phyloP scores from a whole-genome alignment of 2,888 invertebrate species.

The Galerucella nymphaeae region DNA sequence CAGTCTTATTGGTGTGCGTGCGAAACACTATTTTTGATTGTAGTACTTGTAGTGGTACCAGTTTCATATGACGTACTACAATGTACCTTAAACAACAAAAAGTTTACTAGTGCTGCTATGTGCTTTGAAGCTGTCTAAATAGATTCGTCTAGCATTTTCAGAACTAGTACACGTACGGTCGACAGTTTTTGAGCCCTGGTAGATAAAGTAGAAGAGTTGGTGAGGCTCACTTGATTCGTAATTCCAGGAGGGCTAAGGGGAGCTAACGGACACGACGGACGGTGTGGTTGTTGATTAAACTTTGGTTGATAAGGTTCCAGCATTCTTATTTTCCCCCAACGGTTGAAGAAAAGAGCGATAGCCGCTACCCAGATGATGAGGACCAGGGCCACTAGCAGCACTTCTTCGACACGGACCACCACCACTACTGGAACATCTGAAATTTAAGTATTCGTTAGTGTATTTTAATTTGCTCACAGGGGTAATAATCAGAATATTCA shows the following conservation, averaged over 20 bases:
- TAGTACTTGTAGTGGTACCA: too few species aligned
- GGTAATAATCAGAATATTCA: too few species aligned
- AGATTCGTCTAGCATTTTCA: constrained; percentile 7
- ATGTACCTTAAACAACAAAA: neutral
- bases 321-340: constrained; percentile 95
- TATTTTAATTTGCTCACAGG: neutral
- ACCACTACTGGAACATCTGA: constrained; percentile 71
- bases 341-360: constrained; percentile 90
- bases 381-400: constrained; percentile 85
- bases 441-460: constrained; percentile 33
- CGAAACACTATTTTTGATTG: too few species aligned
- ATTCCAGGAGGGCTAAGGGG: constrained; percentile 62
- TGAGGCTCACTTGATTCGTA: constrained; percentile 62
- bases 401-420: constrained; percentile 86
- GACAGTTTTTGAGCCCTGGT: constrained; percentile 52
- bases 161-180: constrained; percentile 50
- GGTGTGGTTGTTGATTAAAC: constrained; percentile 83
- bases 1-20: too few species aligned
- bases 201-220: constrained; percentile 40
- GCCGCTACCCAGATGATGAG: constrained; percentile 90
- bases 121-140: constrained; percentile 23
- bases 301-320: constrained; percentile 91
- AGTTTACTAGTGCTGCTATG: constrained; percentile 7
- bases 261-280: constrained; percentile 78
- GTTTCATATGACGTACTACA: neutral